Conservation (phyloP, 2,797 vertebrate species). For the Heliangelus exortis region DNA sequence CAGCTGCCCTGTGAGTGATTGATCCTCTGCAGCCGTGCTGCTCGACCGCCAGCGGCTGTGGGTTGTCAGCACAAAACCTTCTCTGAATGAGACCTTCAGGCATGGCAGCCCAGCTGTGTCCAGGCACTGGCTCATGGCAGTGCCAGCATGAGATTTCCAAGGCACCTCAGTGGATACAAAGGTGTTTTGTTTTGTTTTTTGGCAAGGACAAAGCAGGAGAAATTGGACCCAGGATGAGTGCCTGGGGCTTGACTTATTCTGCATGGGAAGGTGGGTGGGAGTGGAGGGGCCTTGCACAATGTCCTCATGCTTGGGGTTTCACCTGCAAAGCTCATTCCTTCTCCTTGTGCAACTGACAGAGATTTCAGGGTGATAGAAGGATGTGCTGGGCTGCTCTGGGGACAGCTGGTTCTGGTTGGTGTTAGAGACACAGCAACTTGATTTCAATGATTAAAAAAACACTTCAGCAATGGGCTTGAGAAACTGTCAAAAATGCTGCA, state of each 20-base stretch:
- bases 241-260: neutral
- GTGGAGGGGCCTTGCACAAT: accelerated
- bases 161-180: accelerated
- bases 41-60: neutral
- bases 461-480: neutral
- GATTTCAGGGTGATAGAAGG: neutral
- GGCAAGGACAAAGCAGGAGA: neutral
- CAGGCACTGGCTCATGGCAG: neutral
- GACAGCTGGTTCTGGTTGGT: accelerated
- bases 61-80: neutral
- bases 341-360: neutral
- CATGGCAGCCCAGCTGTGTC: neutral
- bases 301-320: accelerated
- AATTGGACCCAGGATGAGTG: neutral
- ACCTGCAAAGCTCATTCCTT: accelerated
- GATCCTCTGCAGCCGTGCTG: neutral
- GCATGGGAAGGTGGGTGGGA: neutral
- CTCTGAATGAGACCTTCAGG: neutral
- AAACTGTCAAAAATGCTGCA: accelerated
- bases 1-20: accelerated
- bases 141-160: accelerated
- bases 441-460: neutral
- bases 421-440: neutral
- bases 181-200: neutral
- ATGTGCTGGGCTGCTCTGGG: accelerated